Evolutionary conservation across 1,140 invertebrate species (phyloP), one percentile per base, ranked within the genome.

Genomic region (Anadara kagoshimensis): DNA sequence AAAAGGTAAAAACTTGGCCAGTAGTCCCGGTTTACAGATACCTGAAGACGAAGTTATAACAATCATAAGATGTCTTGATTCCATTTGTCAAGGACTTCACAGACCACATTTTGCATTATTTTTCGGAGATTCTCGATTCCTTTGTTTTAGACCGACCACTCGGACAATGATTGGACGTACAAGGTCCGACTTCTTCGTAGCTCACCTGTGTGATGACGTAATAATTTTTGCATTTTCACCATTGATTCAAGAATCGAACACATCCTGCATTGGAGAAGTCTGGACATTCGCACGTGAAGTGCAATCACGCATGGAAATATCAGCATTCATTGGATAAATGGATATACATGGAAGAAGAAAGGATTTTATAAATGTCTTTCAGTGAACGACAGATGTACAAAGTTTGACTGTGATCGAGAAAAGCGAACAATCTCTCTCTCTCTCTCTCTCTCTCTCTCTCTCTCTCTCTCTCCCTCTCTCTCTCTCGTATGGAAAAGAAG

Each of bases 241-340:
- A n/a, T 70, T 75, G 12, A 18, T 53, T 26, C 61, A 61, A 1
- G 68, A 75, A 47, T 64, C 73, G 0, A 75, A 67, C 16, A 65
- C 66, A 59, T 75, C 73, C 5, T 75, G 73, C 62, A 59, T 75
- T 14, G 63, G 67, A 43, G 73, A 75, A 43, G 73, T 75, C 36
- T 75, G 73, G 73, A 75, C 73, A 26, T 75, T 75, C 53, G 73
- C 67, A 26, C 64, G 47, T 41, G 73, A 75, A 61, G 43, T 75
- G 12, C 54, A 68, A 43, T 75, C 73, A 22, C 59, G 73, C 24
- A 75, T 75, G 73, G 73, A 75, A 54, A 65, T 75, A 26, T 75
- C 73, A 10, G 73, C 73, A 22, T 75, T 71, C 58, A 75, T 75
- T 44, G 73, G 73, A 43, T 75, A 47, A 67, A 10, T 18, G 29